A percentile compares a stretch with the other conserved stretches of the same genome.
Evolutionary conservation across 2,113 vertebrate species (phyloP).

Genomic region (Phyllopteryx taeniolatus): DNA sequence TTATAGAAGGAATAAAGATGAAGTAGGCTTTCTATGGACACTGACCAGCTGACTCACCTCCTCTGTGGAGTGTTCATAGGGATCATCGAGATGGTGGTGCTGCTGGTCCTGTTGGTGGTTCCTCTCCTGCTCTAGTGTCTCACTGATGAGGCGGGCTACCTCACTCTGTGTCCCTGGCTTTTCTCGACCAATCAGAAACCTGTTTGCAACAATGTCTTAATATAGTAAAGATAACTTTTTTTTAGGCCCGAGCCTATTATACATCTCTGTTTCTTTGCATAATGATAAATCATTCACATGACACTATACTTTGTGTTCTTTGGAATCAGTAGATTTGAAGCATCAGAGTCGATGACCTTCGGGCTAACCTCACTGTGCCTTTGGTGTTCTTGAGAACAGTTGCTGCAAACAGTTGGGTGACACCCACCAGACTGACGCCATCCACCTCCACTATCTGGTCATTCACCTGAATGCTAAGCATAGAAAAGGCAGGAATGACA

Average conservation of each 20-base stretch:
- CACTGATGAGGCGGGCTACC: conserved; percentile 89
- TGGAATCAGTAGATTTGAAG: conserved; percentile 11
- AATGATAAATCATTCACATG: neutral
- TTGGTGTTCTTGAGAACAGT: conserved; percentile 92
- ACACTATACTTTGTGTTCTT: neutral
- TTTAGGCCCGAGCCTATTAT: neutral
- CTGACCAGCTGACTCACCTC: conserved; percentile 63
- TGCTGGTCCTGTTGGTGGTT: conserved; percentile 71
- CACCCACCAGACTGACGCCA: conserved; percentile 86
- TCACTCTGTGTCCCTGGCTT: conserved; percentile 88
- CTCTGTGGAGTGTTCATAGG: conserved; percentile 79
- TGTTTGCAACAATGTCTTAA: conserved; percentile 45
- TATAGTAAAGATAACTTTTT: neutral
- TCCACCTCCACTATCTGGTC: conserved; percentile 94
- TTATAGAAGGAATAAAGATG: neutral
- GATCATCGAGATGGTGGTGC: conserved; percentile 77
- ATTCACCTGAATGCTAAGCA: conserved; percentile 79
- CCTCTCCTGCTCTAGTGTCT: conserved; percentile 89
- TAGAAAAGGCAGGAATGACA: conserved; percentile 10
- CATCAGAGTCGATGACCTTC: neutral
- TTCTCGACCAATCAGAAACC: conserved; percentile 90
- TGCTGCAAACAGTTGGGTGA: conserved; percentile 90
- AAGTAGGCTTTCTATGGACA: neutral
- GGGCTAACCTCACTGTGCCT: conserved; percentile 83
- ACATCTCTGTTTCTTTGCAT: neutral